Percentiles rank a stretch among this genome's conserved stretches.
Evolutionary conservation across 2,888 invertebrate genomes (phyloP).

Genomic region (Ditula angustiorana): DNA sequence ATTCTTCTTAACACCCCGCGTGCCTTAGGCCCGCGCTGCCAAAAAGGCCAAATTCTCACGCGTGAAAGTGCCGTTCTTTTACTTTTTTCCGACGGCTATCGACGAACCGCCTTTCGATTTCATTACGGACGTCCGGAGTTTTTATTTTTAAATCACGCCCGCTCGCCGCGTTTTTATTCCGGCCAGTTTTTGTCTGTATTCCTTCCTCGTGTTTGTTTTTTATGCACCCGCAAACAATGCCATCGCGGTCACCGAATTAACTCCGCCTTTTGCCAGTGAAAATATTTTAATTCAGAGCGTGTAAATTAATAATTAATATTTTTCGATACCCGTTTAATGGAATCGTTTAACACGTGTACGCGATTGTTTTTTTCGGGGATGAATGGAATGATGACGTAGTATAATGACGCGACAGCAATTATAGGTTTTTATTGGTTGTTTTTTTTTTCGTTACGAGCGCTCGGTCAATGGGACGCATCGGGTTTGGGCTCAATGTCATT

Average conservation of each 20-base stretch:
- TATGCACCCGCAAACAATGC: slow-evolving; percentile 84
- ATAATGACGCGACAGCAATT: slow-evolving; percentile 83
- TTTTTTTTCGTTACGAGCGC: slow-evolving; percentile 75
- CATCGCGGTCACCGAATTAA: slow-evolving; percentile 82
- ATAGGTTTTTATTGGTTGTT: slow-evolving; percentile 83
- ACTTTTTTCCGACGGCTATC: slow-evolving; percentile 83
- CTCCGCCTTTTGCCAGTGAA: slow-evolving; percentile 82
- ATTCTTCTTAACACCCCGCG: background rate
- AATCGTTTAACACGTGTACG: slow-evolving; percentile 80
- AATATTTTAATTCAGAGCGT: slow-evolving; percentile 82
- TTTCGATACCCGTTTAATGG: slow-evolving; percentile 80
- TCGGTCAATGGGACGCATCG: slow-evolving; percentile 82
- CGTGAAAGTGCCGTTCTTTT: slow-evolving; percentile 84
- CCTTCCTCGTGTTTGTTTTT: slow-evolving; percentile 79
- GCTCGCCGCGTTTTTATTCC: slow-evolving; percentile 75
- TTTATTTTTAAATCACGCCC: slow-evolving; percentile 84
- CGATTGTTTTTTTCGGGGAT: slow-evolving; percentile 81
- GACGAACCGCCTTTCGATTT: slow-evolving; percentile 86
- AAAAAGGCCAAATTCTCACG: slow-evolving; percentile 81
- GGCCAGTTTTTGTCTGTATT: slow-evolving; percentile 71
- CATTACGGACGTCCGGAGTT: slow-evolving; percentile 83
- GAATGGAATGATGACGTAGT: slow-evolving; percentile 85
- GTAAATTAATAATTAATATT: slow-evolving; percentile 85
- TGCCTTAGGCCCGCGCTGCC: slow-evolving; percentile 1
- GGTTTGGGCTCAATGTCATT: slow-evolving; percentile 84